These are phyloP conservation scores for Ichneumoninae sp. DNA, from an alignment of 2,888 invertebrate genomes.

Conservation along the genomic window DNA sequence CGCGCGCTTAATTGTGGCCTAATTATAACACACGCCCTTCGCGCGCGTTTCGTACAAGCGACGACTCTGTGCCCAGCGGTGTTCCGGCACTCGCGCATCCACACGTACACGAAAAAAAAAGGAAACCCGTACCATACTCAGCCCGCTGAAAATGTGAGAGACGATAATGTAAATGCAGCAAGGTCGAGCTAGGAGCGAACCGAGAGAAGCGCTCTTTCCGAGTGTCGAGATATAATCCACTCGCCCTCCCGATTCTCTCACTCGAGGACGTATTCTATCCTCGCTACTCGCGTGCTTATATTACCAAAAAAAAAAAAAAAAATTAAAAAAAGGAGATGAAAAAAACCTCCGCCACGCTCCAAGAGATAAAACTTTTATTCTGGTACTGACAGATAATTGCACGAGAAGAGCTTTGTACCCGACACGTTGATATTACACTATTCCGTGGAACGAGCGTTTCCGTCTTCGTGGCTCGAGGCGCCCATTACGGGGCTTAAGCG, in stretches of 20 bases:
- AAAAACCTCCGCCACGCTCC: not conserved
- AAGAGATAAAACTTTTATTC: slow-evolving; percentile 4
- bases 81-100: not conserved
- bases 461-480: not conserved
- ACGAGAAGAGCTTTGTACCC: not conserved
- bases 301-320: slow-evolving; percentile 2
- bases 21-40: slow-evolving; percentile 68
- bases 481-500: slow-evolving; percentile 15
- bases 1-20: slow-evolving; percentile 70
- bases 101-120: slow-evolving; percentile 9
- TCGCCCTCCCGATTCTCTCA: slow-evolving; percentile 2
- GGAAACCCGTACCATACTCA: not conserved
- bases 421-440: not conserved
- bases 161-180: slow-evolving; percentile 42
- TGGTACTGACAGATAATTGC: not conserved
- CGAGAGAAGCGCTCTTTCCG: slow-evolving; percentile 2
- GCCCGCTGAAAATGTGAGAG: slow-evolving; percentile 6
- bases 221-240: slow-evolving; percentile 22
- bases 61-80: slow-evolving; percentile 29
- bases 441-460: not conserved
- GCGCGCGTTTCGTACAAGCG: slow-evolving; percentile 48
- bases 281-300: slow-evolving; percentile 3
- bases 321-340: slow-evolving; percentile 1
- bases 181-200: slow-evolving; percentile 15
- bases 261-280: slow-evolving; percentile 6